Conservation (phyloP, 1,140 invertebrate species). For the Hesperophylax magnus region DNA sequence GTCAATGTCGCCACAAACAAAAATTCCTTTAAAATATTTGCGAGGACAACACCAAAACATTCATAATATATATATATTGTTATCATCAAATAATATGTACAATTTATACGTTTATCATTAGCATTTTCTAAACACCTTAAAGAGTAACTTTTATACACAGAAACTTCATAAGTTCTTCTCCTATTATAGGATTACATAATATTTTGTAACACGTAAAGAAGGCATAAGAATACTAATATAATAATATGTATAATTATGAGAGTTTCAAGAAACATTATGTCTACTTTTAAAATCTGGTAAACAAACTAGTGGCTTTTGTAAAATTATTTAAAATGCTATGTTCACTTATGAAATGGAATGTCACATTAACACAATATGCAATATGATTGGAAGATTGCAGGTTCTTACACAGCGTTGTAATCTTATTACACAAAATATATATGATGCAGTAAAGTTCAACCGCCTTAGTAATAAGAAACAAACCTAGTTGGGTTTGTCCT, state of each 20-base stretch:
- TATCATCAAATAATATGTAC: slow-evolving; percentile 24
- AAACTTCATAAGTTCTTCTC: slow-evolving; percentile 38
- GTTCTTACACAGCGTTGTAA: no score
- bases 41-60: slow-evolving; percentile 39
- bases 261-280: not conserved
- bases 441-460: not conserved
- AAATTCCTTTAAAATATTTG: slow-evolving; percentile 18
- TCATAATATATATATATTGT: slow-evolving; percentile 11
- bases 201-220: slow-evolving; percentile 33
- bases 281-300: not conserved
- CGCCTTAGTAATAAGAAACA: slow-evolving; percentile 15
- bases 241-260: slow-evolving; percentile 17
- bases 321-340: not conserved
- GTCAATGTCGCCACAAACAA: slow-evolving; percentile 8
- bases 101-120: slow-evolving; percentile 38
- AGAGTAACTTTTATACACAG: slow-evolving; percentile 26
- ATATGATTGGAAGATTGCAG: not conserved
- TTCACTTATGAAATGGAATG: slow-evolving; percentile 15
- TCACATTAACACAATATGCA: slow-evolving; percentile 6
- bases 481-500: no score
- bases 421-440: no score
- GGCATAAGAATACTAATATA: slow-evolving; percentile 34
- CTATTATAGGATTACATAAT: slow-evolving; percentile 30
- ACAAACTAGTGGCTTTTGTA: not conserved
- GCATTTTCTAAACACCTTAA: slow-evolving; percentile 38